Percentiles rank a stretch among this genome's conserved stretches.
phyloP scores from a whole-genome alignment of 2,797 vertebrate species.

The Huso huso region DNA sequence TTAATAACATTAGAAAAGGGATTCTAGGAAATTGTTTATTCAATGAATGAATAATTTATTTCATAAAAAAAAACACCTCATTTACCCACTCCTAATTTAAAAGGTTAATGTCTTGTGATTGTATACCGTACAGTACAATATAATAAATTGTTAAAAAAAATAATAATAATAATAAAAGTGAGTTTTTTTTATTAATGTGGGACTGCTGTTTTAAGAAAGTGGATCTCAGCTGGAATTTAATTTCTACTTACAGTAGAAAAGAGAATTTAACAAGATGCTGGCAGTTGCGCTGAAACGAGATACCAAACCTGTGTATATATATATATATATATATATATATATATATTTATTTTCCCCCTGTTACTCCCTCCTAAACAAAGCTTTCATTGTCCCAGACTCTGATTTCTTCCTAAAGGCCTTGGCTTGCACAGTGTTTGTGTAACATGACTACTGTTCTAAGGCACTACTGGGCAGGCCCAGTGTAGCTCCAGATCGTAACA shows the following conservation, averaged over 20 bases:
- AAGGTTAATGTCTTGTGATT: too few relatives aligned
- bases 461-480: conserved; percentile 36
- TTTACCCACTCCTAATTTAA: too few relatives aligned
- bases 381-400: conserved; percentile 30
- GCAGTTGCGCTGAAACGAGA: conserved; percentile 45
- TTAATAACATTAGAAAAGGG: too few relatives aligned
- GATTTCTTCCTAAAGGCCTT: conserved; percentile 26
- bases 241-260: neutral
- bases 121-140: too few relatives aligned
- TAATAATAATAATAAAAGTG: too few relatives aligned
- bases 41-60: too few relatives aligned
- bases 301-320: neutral
- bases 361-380: conserved; percentile 29
- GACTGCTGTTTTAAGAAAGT: too few relatives aligned
- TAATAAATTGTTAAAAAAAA: too few relatives aligned
- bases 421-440: conserved; percentile 33
- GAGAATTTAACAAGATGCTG: conserved; percentile 31
- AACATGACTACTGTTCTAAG: conserved; percentile 18
- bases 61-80: too few relatives aligned
- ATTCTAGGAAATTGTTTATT: too few relatives aligned
- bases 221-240: neutral
- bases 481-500: conserved; percentile 19
- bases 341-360: conserved; percentile 23
- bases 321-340: neutral
- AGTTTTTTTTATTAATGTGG: too few relatives aligned